phyloP scores from a whole-genome alignment of 2,888 invertebrate species.

The Cryptocheilus praepositus region DNA sequence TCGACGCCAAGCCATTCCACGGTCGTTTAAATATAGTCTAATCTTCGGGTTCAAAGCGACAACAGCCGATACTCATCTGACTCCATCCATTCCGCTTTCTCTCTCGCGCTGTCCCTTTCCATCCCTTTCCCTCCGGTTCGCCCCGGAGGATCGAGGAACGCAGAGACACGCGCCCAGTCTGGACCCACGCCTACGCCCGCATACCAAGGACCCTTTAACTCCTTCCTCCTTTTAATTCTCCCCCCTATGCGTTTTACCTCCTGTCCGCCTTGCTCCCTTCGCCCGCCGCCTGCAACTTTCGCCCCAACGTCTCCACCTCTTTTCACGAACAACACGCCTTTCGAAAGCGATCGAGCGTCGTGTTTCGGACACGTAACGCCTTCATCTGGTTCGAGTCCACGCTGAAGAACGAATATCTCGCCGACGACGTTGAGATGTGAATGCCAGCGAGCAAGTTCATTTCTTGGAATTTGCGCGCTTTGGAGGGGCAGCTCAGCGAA shows the following conservation, averaged over 20 bases:
- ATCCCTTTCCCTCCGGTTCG: conserved; percentile 25
- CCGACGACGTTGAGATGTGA: too few species aligned
- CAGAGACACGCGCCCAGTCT: conserved; percentile 55
- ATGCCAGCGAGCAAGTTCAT: too few species aligned
- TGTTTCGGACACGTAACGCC: conserved; percentile 63
- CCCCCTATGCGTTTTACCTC: conserved; percentile 11
- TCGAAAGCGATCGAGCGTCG: conserved; percentile 5
- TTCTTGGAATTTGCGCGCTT: too few species aligned
- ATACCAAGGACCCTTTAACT: conserved; percentile 64
- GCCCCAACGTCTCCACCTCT: conserved; percentile 8
- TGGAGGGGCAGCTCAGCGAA: too few species aligned
- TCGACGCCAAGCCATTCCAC: too few species aligned
- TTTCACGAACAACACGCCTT: conserved; percentile 5
- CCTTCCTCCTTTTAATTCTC: conserved; percentile 27
- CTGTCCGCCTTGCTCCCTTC: conserved; percentile 16
- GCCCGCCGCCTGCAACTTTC: conserved; percentile 17
- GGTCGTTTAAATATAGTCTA: too few species aligned
- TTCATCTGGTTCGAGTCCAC: conserved; percentile 65
- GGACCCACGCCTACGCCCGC: conserved; percentile 64
- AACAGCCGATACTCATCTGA: background rate
- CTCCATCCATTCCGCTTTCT: conserved; percentile 10
- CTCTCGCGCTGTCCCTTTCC: conserved; percentile 23
- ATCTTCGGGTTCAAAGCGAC: too few species aligned
- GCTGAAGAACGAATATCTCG: too few species aligned
- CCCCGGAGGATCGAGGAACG: conserved; percentile 21